phyloP scores from a whole-genome alignment of 2,888 invertebrate species.

The Oegoconia quadripuncta region DNA sequence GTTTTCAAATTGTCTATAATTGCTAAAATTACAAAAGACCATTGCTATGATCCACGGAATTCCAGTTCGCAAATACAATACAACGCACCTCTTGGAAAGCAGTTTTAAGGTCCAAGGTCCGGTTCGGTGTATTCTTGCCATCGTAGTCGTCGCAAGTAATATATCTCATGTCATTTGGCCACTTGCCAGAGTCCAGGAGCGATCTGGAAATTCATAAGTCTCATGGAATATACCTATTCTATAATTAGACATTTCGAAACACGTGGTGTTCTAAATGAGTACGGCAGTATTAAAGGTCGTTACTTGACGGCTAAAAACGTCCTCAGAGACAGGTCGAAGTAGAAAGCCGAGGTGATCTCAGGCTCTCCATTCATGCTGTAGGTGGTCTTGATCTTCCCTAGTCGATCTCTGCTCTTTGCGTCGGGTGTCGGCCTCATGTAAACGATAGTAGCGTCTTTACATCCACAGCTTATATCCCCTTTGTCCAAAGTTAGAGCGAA shows the following conservation, averaged over 20 bases:
- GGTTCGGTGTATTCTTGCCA: slow-evolving; percentile 86
- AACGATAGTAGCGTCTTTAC: slow-evolving; percentile 87
- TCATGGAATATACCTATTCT: slow-evolving; percentile 61
- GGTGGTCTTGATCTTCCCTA: slow-evolving; percentile 84
- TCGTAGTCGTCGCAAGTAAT: slow-evolving; percentile 89
- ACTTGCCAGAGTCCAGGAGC: slow-evolving; percentile 84
- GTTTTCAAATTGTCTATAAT: too few relatives aligned
- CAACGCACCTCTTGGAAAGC: slow-evolving; percentile 82
- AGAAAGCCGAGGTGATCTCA: slow-evolving; percentile 89
- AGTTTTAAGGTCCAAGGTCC: slow-evolving; percentile 84
- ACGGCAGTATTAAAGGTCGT: slow-evolving; percentile 46
- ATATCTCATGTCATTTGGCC: slow-evolving; percentile 86
- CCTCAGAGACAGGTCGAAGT: slow-evolving; percentile 90
- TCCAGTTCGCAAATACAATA: too few relatives aligned
- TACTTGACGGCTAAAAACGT: slow-evolving; percentile 87
- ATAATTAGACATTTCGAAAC: slow-evolving; percentile 58
- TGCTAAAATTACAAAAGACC: too few relatives aligned
- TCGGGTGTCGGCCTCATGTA: slow-evolving; percentile 86
- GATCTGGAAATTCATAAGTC: slow-evolving; percentile 79
- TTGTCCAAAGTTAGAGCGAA: slow-evolving; percentile 89
- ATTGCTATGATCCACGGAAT: too few relatives aligned
- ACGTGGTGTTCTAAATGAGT: slow-evolving; percentile 46
- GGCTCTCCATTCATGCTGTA: slow-evolving; percentile 86
- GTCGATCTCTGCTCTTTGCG: slow-evolving; percentile 82
- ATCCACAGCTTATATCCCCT: slow-evolving; percentile 85